Evolutionary conservation across 2,113 vertebrate genomes (phyloP).

Genomic region (Egretta garzetta): DNA sequence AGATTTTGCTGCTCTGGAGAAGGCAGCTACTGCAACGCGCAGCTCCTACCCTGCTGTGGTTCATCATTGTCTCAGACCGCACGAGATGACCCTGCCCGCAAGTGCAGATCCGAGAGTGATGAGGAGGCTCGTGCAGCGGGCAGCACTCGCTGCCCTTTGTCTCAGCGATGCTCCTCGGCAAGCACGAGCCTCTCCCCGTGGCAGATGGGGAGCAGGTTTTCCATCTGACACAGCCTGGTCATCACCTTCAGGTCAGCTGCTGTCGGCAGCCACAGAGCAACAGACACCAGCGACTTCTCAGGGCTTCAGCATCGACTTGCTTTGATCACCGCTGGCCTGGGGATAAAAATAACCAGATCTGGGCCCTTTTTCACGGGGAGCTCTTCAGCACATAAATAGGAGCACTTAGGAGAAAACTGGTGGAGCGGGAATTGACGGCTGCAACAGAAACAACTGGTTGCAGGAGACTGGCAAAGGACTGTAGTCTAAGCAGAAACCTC

Average conservation of each 20-base stretch:
- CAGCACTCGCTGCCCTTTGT: neutral
- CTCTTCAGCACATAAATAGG: neutral
- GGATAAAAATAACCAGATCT: neutral
- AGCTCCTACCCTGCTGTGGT: neutral
- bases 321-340: neutral
- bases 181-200: neutral
- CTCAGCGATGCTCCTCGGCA: neutral
- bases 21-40: neutral
- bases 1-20: neutral
- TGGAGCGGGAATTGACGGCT: fast-evolving
- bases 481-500: neutral
- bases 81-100: neutral
- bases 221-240: neutral
- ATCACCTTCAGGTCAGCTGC: neutral
- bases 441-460: neutral
- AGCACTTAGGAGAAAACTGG: neutral
- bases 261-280: neutral
- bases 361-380: neutral
- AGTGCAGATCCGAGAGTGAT: neutral
- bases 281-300: neutral
- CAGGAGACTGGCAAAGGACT: neutral
- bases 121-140: neutral
- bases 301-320: neutral
- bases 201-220: neutral
- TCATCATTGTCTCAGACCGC: neutral